Evolutionary conservation across 1,140 invertebrate species (phyloP), one percentile per base, ranked within the genome.

Genomic region (Coenobita brevimanus): DNA sequence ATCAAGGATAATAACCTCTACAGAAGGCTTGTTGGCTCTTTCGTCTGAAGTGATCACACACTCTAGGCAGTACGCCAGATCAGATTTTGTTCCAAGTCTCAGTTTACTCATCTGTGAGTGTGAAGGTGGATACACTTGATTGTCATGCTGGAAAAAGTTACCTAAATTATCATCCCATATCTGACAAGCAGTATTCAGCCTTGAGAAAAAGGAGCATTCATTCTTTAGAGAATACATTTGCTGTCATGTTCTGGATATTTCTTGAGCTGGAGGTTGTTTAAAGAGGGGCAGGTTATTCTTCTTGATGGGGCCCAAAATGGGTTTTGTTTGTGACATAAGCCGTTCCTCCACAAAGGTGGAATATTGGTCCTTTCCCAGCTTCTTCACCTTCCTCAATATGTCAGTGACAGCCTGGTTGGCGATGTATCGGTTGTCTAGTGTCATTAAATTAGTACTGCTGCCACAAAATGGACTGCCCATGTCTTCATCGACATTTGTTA

Each of bases 31-130:
- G n/a, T n/a, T n/a, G n/a, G n/a, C n/a, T n/a, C n/a, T n/a, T n/a
- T 76, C 73, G 41, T 41, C 33, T 76, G 73, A 76, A 38, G 73
- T 24, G 33, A 41, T 76, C 73, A 76, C 41, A 76, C 24, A 33
- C 73, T 41, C 73, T 41, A 76, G 46, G 73, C 27, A 76, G 13
- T 38, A 36, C 41, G 15, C 36, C 73, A 76, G 73, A 36, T 76
- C 73, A 38, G 73, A 76, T 76, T 76, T 76, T 8, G 36, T 36
- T 30, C 36, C 8, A 75, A 64, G 62, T 6, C 62, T n/a, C n/a
- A n/a, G n/a, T n/a, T n/a, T n/a, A n/a, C n/a, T n/a, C n/a, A n/a
- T n/a, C n/a, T n/a, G n/a, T n/a, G n/a, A n/a, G n/a, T n/a, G n/a
- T n/a, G n/a, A n/a, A n/a, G n/a, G n/a, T n/a, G n/a, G n/a, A n/a